Evolutionary conservation across 2,797 vertebrate genomes (phyloP).

Genomic region (Zalophus californianus): DNA sequence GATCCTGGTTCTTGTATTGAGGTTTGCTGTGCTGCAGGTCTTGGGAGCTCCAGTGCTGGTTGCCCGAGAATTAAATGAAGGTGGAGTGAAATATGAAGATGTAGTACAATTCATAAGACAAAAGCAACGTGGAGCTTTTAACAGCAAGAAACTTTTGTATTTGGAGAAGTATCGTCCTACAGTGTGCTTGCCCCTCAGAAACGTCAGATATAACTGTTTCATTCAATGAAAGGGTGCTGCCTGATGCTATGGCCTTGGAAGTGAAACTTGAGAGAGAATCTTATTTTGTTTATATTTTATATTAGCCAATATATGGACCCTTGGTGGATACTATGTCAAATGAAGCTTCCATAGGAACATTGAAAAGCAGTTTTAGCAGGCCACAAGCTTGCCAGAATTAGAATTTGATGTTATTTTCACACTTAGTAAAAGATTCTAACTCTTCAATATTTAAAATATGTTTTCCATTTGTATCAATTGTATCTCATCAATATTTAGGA

Average conservation of each 20-base stretch:
- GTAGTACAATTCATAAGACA: background rate
- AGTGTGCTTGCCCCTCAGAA: background rate
- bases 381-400: background rate
- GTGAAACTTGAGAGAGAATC: background rate
- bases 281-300: background rate
- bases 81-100: background rate
- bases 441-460: slow-evolving; percentile 2
- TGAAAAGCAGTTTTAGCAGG: background rate
- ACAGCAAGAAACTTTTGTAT: background rate
- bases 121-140: background rate
- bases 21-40: background rate
- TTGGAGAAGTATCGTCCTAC: background rate
- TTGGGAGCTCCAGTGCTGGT: background rate
- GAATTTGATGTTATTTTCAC: background rate
- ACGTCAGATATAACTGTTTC: background rate
- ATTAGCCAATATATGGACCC: background rate
- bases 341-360: background rate
- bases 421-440: slow-evolving; percentile 6
- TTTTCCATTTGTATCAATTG: background rate
- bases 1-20: background rate
- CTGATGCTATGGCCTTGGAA: background rate
- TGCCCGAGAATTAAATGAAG: background rate
- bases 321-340: background rate
- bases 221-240: background rate
- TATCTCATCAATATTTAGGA: background rate